These are phyloP conservation scores for Chrysolina americana DNA, from an alignment of 2,888 invertebrate species.

Conservation along the genomic window DNA sequence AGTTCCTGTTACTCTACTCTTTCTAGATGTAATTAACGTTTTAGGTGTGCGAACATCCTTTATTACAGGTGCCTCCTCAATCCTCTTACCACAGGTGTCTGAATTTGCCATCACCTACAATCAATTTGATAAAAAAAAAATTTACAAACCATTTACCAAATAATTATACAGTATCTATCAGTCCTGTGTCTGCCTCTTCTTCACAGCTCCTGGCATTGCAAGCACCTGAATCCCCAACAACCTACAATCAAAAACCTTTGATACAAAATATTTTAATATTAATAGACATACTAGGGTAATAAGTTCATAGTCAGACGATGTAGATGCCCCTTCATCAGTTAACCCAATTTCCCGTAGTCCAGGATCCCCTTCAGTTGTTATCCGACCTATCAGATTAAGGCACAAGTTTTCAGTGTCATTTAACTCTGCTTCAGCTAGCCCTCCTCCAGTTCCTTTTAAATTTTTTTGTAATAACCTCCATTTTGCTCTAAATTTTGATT, in stretches of 20 bases:
- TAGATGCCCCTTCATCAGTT: neutral
- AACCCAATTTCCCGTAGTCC: neutral
- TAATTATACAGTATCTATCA: neutral
- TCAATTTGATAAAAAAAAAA: neutral
- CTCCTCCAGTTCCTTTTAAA: conserved; percentile 20
- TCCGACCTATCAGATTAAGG: neutral
- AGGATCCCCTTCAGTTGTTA: conserved; percentile 8
- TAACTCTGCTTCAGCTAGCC: conserved; percentile 15
- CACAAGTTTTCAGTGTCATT: conserved; percentile 16
- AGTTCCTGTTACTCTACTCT: conserved; percentile 19
- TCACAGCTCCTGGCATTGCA: neutral
- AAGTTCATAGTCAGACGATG: neutral
- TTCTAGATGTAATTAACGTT: too few relatives aligned
- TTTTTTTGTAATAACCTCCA: conserved; percentile 19
- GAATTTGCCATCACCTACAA: too few relatives aligned
- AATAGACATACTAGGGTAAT: neutral
- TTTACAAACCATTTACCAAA: neutral
- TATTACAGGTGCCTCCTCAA: too few relatives aligned
- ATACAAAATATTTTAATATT: too few relatives aligned
- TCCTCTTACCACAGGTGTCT: too few relatives aligned
- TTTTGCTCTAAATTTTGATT: conserved; percentile 17
- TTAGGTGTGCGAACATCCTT: neutral
- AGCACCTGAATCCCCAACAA: neutral
- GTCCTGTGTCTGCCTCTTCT: neutral
- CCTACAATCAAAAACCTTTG: neutral